phyloP scores from a whole-genome alignment of 1,140 invertebrate species.

The Drosophila biarmipes region DNA sequence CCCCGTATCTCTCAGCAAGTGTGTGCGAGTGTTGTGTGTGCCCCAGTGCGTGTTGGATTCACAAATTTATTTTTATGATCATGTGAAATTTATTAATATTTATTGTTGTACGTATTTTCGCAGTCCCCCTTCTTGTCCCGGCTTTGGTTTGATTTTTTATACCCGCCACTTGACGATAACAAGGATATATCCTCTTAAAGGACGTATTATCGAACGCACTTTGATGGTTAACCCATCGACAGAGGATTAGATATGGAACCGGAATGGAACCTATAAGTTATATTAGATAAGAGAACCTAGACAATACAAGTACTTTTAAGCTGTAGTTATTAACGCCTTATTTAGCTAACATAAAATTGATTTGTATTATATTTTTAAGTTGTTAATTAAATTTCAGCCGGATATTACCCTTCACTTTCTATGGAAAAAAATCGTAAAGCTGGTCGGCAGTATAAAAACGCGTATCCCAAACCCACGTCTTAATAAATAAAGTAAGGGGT shows the following conservation, averaged over 20 bases:
- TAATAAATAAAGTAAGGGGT: neutral
- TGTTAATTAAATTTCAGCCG: too few relatives aligned
- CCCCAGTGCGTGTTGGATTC: constrained; percentile 67
- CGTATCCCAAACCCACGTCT: neutral
- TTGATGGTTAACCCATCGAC: neutral
- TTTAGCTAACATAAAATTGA: too few relatives aligned
- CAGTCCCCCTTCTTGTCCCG: constrained; percentile 20
- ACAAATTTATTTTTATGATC: constrained; percentile 83
- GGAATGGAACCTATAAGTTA: too few relatives aligned
- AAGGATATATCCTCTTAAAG: constrained; percentile 16
- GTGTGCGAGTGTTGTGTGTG: constrained; percentile 30
- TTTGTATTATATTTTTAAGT: too few relatives aligned
- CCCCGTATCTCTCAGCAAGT: constrained; percentile 7
- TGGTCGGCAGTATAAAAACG: too few relatives aligned
- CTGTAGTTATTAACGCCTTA: too few relatives aligned
- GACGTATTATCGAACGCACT: neutral
- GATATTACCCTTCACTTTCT: too few relatives aligned
- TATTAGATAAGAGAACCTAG: too few relatives aligned
- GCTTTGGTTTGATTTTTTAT: constrained; percentile 35
- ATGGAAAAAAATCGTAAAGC: too few relatives aligned
- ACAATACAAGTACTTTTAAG: too few relatives aligned
- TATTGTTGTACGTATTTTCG: constrained; percentile 73
- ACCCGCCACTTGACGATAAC: constrained; percentile 1
- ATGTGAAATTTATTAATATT: constrained; percentile 83
- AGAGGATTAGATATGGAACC: neutral